A percentile compares a stretch with the other conserved stretches of the same genome.
phyloP scores from a whole-genome alignment of 1,140 invertebrate genomes.

The Mya arenaria region DNA sequence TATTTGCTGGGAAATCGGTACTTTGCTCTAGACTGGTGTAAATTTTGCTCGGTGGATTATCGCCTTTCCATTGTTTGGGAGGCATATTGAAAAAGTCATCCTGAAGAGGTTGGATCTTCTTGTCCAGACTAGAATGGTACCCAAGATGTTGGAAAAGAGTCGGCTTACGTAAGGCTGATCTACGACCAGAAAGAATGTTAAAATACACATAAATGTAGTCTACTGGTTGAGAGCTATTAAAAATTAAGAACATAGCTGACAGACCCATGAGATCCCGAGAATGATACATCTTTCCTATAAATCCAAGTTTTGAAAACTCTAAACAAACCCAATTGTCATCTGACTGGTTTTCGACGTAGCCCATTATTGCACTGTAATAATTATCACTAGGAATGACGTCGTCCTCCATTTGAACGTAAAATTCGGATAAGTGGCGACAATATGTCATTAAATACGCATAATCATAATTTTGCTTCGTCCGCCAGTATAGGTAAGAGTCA shows the following conservation, averaged over 20 bases:
- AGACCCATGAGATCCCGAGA: constrained; percentile 74
- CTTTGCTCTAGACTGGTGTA: constrained; percentile 59
- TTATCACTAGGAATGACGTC: constrained; percentile 71
- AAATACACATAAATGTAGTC: constrained; percentile 78
- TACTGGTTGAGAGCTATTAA: constrained; percentile 79
- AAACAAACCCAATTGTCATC: constrained; percentile 71
- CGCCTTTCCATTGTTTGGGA: constrained; percentile 62
- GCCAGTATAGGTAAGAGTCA: constrained; percentile 69
- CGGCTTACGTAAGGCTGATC: constrained; percentile 65
- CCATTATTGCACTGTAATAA: constrained; percentile 70
- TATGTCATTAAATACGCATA: constrained; percentile 76
- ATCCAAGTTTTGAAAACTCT: constrained; percentile 77
- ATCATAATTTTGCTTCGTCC: constrained; percentile 78
- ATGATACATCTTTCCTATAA: constrained; percentile 78
- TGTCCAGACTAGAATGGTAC: constrained; percentile 84
- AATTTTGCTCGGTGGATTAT: constrained; percentile 67
- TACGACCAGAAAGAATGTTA: constrained; percentile 66
- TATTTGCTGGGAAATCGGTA: constrained; percentile 57
- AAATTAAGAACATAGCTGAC: constrained; percentile 74
- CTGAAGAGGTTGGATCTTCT: constrained; percentile 97
- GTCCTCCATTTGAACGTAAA: constrained; percentile 79
- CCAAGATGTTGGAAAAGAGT: constrained; percentile 80
- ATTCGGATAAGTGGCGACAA: constrained; percentile 68
- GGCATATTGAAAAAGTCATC: constrained; percentile 78
- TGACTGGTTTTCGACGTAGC: constrained; percentile 67